Base-by-base conservation (phyloP, 2,888 invertebrate species). In the Lithophane leautieri region DNA sequence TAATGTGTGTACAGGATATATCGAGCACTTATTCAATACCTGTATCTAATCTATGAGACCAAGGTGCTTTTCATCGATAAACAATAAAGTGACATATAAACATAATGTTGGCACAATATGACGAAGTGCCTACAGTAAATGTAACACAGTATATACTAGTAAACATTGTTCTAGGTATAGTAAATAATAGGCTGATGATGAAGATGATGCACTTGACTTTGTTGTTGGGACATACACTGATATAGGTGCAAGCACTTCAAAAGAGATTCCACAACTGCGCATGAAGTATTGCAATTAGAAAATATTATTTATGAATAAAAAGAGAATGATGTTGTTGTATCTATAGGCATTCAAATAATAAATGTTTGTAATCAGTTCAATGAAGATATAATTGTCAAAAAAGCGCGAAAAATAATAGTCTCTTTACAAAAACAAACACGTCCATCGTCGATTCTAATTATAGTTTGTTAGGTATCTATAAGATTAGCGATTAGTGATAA, bases 31-130 rank as follows among this genome's bases (percentile, higher is more conserved):
- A 58, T 81, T 71, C 70, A 70, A 61, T 62, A 73, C 56, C 34
- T 80, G 25, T 81, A 81, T 76, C 76, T 81, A 66, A 85, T 82
- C 82, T 69, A 14, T 58, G 50, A 81, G 61, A 60, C 68, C 25
- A 70, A 81, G 68, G 65, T 71, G 25, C 14, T 76, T 68, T 52
- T 68, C 44, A 75, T 61, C 52, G 85, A 71, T 85, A 69, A 76
- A 71, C 63, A 81, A 70, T 81, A 47, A 66, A 79, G 40, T 50
- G 28, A 34, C 28, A 44, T 58, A 61, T 52, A 62, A 8, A 42
- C 14, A 42, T 47, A 54, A 47, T n/a, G 61, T 42, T 63, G 54
- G 4, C 0, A 61, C 52, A 61, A 25, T 34, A 58, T 60, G 47
- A 22, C 22, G 16, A 58, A 52, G 16, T 62, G 50, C 8, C 28